Evolutionary conservation across 2,797 vertebrate genomes (phyloP), one percentile per base, ranked within the genome.

Genomic region (Rhinichthys osculus): DNA sequence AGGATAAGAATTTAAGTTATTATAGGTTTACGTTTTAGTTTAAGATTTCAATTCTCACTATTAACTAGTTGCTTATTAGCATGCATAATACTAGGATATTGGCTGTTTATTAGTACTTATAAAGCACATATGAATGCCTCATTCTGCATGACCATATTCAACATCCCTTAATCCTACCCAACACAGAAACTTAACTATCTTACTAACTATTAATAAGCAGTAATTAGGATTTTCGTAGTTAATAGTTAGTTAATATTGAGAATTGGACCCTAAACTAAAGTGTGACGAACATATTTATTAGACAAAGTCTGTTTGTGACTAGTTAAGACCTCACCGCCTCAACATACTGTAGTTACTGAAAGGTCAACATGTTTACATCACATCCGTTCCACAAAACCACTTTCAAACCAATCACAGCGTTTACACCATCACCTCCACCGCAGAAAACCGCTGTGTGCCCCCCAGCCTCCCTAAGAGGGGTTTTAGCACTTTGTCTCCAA

Each of bases 361-460:
- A 82, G 40, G 40, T 74, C 54, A 64, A n/a, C 40, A 35, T 64
- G 44, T 76, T 83, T 47, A 27, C 40, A 74, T 62, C 81, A 47
- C 40, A 74, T 44, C 27, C 27, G 6, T 27, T 47, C 57, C 40
- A 66, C 21, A 74, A 35, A 74, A 47, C 40, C 57, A 62, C 40
- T 35, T 62, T 66, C 3, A 47, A 83, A 35, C 71, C 81, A 80
- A 64, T 67, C 9, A n/a, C 38, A 50, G 59, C 8, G 5, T 62
- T 78, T 62, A 81, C 84, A 73, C 89, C n/a, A 38, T 78, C 83
- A 87, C 62, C 87, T 78, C 77, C 85, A 86, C 88, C 82, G 67
- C 76, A 72, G 83, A 87, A 87, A 87, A 71, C 59, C 87, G 33
- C 27, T 70, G 88, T 82, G 87, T 89, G 88, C 89, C 73, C 87